A percentile compares a stretch with the other conserved stretches of the same genome.
These are phyloP conservation scores for Cryptomyrus ogoouensis DNA, from an alignment of 2,113 vertebrate species.

Conservation along the genomic window DNA sequence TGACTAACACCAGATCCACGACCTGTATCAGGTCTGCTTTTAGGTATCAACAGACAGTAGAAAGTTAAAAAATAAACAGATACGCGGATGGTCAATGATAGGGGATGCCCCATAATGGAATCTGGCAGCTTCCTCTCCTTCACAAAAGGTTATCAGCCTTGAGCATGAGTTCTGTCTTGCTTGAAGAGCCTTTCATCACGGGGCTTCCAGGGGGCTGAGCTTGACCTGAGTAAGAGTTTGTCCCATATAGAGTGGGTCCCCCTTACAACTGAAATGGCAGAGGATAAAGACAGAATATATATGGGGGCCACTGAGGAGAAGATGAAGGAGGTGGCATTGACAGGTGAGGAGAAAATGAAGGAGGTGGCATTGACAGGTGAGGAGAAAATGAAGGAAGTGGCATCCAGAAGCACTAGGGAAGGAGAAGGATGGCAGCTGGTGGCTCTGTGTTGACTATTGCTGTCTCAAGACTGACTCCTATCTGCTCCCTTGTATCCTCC, in stretches of 20 bases:
- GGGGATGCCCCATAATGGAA: not conserved
- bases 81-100: not conserved
- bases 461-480: not conserved
- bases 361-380: no score
- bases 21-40: not conserved
- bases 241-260: not conserved
- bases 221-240: not conserved
- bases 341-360: no score
- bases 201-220: not conserved
- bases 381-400: no score
- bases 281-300: not conserved
- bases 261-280: not conserved
- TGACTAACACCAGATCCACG: not conserved
- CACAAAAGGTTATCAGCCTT: not conserved
- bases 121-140: not conserved
- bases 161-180: not conserved
- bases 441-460: not conserved
- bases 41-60: not conserved
- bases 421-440: not conserved
- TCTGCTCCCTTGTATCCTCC: not conserved
- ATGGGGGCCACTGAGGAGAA: not conserved
- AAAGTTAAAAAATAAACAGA: not conserved
- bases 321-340: not conserved
- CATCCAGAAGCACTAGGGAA: not conserved
- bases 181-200: not conserved